Base-by-base conservation (phyloP, 2,797 vertebrate species). In the Myiotriccus ornatus region DNA sequence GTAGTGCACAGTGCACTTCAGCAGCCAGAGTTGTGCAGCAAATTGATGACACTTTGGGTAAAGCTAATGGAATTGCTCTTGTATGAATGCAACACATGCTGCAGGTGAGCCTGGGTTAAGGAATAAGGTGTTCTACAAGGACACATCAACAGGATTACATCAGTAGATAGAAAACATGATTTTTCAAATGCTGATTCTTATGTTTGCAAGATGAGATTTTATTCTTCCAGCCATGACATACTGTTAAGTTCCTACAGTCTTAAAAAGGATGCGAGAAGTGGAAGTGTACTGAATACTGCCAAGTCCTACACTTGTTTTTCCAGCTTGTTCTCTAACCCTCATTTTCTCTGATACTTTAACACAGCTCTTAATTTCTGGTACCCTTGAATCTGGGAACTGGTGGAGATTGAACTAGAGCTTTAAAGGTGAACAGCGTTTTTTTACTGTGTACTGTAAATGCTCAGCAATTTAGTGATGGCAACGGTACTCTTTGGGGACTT, bases 141-240 rank as follows among this genome's bases (percentile, higher is more conserved):
- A 21, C 28, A 8, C 11, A 12, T 76, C 77, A 65, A 52, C 19
- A 63, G 53, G 55, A 41, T 89, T 88, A 23, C n/a, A 75, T 25
- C 2, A 6, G 24, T 39, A 37, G 41, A 37, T 10, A 62, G 74
- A 79, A 86, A 90, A 76, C 30, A 35, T 3, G 18, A 13, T 55
- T 88, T 94, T 94, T 90, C 74, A 79, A 84, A 71, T 79, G 57
- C 32, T 52, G 25, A 17, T 82, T 78, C 85, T 76, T 57, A 21
- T 27, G 13, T 64, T 73, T 94, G 20, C 50, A 46, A 47, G 23
- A 57, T 24, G 20, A 55, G 25, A 35, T 84, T 81, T 89, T 85
- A 24, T 88, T 90, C 44, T 86, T 81, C 50, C 15, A 53, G 32
- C 14, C 32, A 3, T 64, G 44, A 35, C 28, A 35, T 16, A 24